phyloP scores from a whole-genome alignment of 2,113 vertebrate species.

The Crocuta crocuta region DNA sequence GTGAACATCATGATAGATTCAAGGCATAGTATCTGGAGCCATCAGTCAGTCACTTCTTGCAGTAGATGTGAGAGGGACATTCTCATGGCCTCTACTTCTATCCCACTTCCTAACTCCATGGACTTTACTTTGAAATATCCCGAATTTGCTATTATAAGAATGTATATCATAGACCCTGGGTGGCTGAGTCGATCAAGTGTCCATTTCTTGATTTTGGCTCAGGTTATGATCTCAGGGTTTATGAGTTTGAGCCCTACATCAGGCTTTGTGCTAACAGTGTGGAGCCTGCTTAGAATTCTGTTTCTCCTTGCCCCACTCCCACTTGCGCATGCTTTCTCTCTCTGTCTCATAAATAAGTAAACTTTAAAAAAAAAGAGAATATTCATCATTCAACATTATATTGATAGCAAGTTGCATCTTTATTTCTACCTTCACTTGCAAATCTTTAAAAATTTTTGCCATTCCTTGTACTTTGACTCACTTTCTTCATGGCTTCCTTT shows the following conservation, averaged over 20 bases:
- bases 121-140: neutral
- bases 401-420: neutral
- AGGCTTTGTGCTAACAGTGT: too few species aligned
- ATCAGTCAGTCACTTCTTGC: neutral
- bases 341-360: too few species aligned
- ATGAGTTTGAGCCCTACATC: too few species aligned
- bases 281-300: too few species aligned
- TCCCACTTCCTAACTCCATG: neutral
- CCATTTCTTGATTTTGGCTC: too few species aligned
- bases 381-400: neutral
- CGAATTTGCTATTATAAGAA: neutral
- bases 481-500: slow-evolving; percentile 10
- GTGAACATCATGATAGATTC: slow-evolving; percentile 6
- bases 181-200: too few species aligned
- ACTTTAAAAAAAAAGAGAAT: too few species aligned
- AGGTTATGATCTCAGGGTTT: too few species aligned
- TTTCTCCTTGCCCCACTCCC: too few species aligned
- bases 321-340: too few species aligned
- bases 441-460: neutral
- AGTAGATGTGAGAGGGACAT: neutral
- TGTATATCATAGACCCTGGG: neutral
- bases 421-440: slow-evolving; percentile 10
- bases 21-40: neutral
- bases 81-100: neutral
- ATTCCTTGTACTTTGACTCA: neutral